phyloP scores from a whole-genome alignment of 2,113 vertebrate genomes.

The Pomatostomus ruficeps region DNA sequence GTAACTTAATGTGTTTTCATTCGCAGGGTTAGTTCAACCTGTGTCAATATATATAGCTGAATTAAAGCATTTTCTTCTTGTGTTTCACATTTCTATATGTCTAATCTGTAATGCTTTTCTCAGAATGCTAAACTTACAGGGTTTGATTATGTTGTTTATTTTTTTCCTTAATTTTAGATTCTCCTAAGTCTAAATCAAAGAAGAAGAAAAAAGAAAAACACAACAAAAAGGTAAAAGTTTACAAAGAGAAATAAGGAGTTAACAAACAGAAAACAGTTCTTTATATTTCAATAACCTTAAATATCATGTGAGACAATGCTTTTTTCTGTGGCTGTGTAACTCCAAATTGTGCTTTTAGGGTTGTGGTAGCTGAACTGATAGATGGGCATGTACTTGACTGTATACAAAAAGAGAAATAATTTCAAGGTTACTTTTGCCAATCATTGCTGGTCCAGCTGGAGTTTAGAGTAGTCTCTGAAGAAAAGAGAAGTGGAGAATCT shows the following conservation, averaged over 20 bases:
- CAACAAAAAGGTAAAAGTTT: conserved; percentile 79
- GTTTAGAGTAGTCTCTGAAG: background rate
- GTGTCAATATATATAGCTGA: background rate
- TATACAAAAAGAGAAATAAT: background rate
- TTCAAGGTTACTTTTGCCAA: background rate
- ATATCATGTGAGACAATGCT: background rate
- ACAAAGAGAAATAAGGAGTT: background rate
- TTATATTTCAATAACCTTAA: background rate
- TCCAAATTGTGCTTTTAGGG: background rate
- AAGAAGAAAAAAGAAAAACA: conserved; percentile 86
- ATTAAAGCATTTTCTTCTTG: background rate
- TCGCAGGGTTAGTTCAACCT: background rate
- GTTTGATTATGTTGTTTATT: background rate
- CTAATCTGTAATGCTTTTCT: background rate
- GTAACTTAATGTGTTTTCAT: background rate
- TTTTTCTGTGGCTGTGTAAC: background rate
- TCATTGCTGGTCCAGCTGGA: background rate
- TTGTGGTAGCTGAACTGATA: background rate
- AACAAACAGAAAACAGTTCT: background rate
- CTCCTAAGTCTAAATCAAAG: conserved; percentile 79
- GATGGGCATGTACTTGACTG: background rate
- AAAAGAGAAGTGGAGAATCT: background rate
- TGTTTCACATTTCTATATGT: background rate
- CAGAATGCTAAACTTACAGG: background rate
- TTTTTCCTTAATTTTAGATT: conserved; percentile 23